Conservation (phyloP, 1,140 invertebrate genomes). For the Cylas formicarius region DNA sequence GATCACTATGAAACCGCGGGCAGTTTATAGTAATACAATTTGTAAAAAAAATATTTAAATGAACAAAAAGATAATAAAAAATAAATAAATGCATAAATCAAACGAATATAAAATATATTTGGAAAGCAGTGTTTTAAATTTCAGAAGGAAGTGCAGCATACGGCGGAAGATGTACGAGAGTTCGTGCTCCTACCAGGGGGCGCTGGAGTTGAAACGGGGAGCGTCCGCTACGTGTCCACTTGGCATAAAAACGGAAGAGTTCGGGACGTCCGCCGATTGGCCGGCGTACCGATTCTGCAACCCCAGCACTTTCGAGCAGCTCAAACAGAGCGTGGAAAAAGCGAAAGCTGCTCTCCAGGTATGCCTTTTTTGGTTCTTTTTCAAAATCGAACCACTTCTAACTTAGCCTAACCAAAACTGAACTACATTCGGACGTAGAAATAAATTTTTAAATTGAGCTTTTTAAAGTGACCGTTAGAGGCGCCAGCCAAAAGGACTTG, state of each 20-base stretch:
- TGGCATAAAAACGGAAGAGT: slow-evolving; percentile 52
- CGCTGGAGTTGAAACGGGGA: slow-evolving; percentile 72
- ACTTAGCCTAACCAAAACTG: background rate
- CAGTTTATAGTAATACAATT: too few relatives aligned
- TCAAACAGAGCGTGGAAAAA: slow-evolving; percentile 82
- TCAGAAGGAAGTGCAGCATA: slow-evolving; percentile 38
- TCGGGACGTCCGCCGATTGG: slow-evolving; percentile 57
- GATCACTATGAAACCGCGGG: too few relatives aligned
- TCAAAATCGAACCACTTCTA: too few relatives aligned
- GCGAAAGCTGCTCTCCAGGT: slow-evolving; percentile 73
- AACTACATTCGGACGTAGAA: background rate
- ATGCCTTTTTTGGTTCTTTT: slow-evolving; percentile 11
- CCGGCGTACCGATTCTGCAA: slow-evolving; percentile 64
- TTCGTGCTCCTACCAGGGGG: slow-evolving; percentile 77
- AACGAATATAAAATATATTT: too few relatives aligned
- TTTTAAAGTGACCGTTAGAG: too few relatives aligned
- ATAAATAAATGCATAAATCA: too few relatives aligned
- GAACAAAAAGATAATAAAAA: too few relatives aligned
- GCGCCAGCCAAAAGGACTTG: too few relatives aligned
- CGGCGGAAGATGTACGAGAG: slow-evolving; percentile 72
- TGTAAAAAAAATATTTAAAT: too few relatives aligned
- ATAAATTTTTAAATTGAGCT: background rate
- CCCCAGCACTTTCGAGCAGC: slow-evolving; percentile 75
- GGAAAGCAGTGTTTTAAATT: too few relatives aligned
- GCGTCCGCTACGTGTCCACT: slow-evolving; percentile 41